Base-by-base conservation (phyloP, 2,797 vertebrate species). In the Eulemur rubriventer region DNA sequence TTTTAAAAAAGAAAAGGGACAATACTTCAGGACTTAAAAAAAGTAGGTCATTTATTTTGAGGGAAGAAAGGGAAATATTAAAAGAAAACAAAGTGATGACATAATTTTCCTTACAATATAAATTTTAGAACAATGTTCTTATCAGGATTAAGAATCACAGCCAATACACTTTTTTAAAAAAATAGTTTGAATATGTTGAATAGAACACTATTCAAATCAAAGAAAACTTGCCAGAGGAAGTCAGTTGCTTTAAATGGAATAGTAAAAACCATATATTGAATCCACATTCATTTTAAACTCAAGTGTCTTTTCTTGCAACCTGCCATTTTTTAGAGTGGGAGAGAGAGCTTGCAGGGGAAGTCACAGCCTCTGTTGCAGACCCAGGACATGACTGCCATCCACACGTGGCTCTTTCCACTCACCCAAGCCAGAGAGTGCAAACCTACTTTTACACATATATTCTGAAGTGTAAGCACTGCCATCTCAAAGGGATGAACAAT, bases 21-120 rank as follows among this genome's bases (percentile, higher is more conserved):
- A 92, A 85, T 79, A 80, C 22, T 18, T 33, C 35, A 67, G 41
- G 46, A 73, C 3, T 72, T n/a, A 72, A 91, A 84, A 93, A 81
- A 83, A 75, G 59, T 48, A 41, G 35, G 69, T 91, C 72, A 88
- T 94, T 92, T 95, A 72, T 96, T 96, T 96, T 88, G 61, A 94
- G 46, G 55, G 30, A 50, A 63, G 30, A 92, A 81, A 84, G 50
- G 48, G 50, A 91, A 94, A 70, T 75, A 87, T 70, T 69, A 90
- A 76, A 57, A 97, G 81, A 93, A 89, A 89, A 86, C 95, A 73
- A 61, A 88, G 12, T 18, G 16, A 83, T 95, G 75, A 76, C 50
- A 83, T 83, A 87, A 72, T 65, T 96, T 93, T 92, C 90, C 35
- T 91, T 8, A 94, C 55, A 96, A 87, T 81, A 65, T 48, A 93